Base-by-base conservation (phyloP, 2,113 vertebrate genomes). In the Pavo muticus region DNA sequence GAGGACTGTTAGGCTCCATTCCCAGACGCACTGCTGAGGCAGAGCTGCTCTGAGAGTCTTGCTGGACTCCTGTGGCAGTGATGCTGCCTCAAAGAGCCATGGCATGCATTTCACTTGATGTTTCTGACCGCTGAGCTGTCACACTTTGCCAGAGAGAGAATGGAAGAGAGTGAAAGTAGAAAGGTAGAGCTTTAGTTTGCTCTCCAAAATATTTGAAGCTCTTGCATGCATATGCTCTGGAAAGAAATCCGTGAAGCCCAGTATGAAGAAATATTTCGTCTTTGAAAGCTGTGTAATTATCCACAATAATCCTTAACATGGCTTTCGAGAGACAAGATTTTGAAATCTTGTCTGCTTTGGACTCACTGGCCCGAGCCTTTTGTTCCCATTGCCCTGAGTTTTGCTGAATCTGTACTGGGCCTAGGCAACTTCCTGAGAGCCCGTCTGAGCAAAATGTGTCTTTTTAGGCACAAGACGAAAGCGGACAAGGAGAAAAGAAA, bases 231-330 rank as follows among this genome's bases (percentile, higher is more conserved):
- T 84, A 23, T n/a, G 42, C 7, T 90, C 50, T 78, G 47, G 50
- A 83, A 94, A 88, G 50, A 75, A 82, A n/a, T n/a, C 79, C 72
- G 59, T 60, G 64, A 88, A 91, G 29, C 42, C 32, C 47, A 44
- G 9, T 71, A 29, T 42, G 90, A 93, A 90, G 35, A 30, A 60
- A n/a, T 74, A 12, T 67, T 76, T 93, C 70, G 67, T 88, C 56
- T 32, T 67, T 30, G n/a, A 86, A 80, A 74, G 35, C 60, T 45
- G 11, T 83, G 84, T 79, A 85, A 76, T 91, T 94, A 56, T 87
- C 13, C 29, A 6, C 50, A 32, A 47, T 83, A 84, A 39, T 93
- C 65, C 79, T 83, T 74, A 84, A 30, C 21, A 29, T 37, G 2
- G 21, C 59, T 86, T 88, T 29, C 64, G 59, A 88, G 68, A 73